Evolutionary conservation across 1,140 invertebrate genomes (phyloP), one percentile per base, ranked within the genome.

Genomic region (Vanessa atalanta): DNA sequence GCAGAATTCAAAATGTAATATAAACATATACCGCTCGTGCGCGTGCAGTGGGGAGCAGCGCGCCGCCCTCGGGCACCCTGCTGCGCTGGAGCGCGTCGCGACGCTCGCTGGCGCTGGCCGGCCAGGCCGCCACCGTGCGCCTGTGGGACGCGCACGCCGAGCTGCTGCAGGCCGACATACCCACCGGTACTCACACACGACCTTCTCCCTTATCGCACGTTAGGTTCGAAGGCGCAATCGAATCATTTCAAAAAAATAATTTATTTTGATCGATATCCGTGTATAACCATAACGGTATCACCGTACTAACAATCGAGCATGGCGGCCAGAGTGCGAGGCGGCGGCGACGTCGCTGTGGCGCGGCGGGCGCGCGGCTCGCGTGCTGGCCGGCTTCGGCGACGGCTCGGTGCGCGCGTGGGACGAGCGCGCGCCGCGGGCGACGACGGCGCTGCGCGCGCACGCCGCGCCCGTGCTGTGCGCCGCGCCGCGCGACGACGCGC

Each of bases 141-240:
- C 93, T 98, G 43, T 99, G 97, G 97, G 97, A 99, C 92, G 95
- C 96, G 26, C 94, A 96, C 80, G 94, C 94, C n/a, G 98, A 99
- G 94, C 91, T 96, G 73, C 96, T 96, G 86, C 92, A 95, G 20
- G 91, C 95, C 81, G 98, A 99, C 90, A 95, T 98, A 66, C 94
- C 95, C 8, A 97, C 97, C 15, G 97, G 97, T 74, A 47, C 6
- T 1, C 7, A 43, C 31, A 7, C 31, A 37, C 31, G 31, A 37
- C 2, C 31, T 7, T 2, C 31, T 37, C 31, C 31, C 3, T 7
- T 5, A 37, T 37, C 31, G 7, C 31, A 5, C 31, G 31, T 5
- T 37, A 37, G 4, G 3, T 7, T 37, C 31, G 31, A 37, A 37
- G 7, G 31, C 31, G 31, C 31, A 37, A 37, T 37, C 7, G 31